Percentiles rank a stretch among this genome's conserved stretches.
These are phyloP conservation scores for Pachycephala philippinensis DNA, from an alignment of 2,113 vertebrate species.

Conservation along the genomic window DNA sequence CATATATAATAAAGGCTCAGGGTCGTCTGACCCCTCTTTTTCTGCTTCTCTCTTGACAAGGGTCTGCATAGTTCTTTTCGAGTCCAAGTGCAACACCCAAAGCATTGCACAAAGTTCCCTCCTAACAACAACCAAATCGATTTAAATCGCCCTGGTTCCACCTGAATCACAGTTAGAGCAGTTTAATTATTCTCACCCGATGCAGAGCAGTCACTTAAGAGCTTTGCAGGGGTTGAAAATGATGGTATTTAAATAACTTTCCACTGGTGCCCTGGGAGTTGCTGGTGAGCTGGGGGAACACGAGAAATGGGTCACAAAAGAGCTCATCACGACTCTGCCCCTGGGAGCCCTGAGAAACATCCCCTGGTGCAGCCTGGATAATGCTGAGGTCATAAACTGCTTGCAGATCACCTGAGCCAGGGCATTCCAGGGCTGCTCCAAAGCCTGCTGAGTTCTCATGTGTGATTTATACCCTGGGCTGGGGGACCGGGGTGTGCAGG, in stretches of 20 bases:
- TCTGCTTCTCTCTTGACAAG: no score
- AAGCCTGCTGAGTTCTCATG: background rate
- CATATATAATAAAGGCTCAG: no score
- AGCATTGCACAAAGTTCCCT: background rate
- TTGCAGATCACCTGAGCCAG: background rate
- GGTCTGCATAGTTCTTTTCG: no score
- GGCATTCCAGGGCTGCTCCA: background rate
- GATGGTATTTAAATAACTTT: background rate
- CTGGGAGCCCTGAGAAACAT: background rate
- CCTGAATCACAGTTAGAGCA: background rate
- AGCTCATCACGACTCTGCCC: accelerated
- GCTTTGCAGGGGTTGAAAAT: background rate
- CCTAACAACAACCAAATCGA: accelerated
- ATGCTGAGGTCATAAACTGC: background rate
- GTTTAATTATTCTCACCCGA: background rate
- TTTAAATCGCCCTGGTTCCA: background rate
- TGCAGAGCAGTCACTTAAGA: background rate
- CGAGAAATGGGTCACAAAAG: background rate
- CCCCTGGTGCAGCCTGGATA: background rate
- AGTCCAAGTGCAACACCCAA: no score
- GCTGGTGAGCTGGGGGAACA: background rate
- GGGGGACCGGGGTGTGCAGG: background rate
- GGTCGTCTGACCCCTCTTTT: no score
- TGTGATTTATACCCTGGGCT: background rate
- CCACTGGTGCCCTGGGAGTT: background rate